Base-by-base conservation (phyloP, 2,888 invertebrate genomes). In the Drosophila vallismaia region DNA sequence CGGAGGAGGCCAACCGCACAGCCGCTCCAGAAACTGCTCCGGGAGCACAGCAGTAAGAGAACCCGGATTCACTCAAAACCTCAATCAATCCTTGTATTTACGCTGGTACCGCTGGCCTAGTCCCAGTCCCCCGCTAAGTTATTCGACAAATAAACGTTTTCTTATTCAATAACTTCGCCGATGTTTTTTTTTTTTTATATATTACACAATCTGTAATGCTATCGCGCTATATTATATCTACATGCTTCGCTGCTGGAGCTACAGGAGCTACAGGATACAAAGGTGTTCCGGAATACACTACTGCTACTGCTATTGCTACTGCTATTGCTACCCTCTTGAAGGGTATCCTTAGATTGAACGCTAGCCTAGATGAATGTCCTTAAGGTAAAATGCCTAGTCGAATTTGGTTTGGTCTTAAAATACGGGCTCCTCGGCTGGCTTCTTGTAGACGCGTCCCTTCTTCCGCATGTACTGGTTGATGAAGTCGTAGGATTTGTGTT, bases 391-490 rank as follows among this genome's bases (percentile, higher is more conserved):
- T 4, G 40, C 6, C n/a, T 2, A 5, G 2, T 4, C n/a, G 7
- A 42, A 14, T 14, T 8, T 19, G 10, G 12, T 36, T 36, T 33
- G 26, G 12, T 0, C 19, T 50, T 42, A 40, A 44, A 67, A 71
- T 5, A 66, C 66, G 12, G 10, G 8, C 19, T 57, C 63, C 26
- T 86, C 87, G 0, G 57, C 49, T 0, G 84, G 86, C 14, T 60
- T 83, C 33, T 62, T 71, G 46, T 88, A 85, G 2, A 95, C 93
- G 1, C 95, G 94, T 0, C 97, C 98, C 92, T 97, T 98, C 92
- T 98, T 98, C 26, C 95, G 95, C 99, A 99, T 99, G 92, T 99
- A 99, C 90, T 98, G 98, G 88, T 94, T 95, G 59, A 99, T 97
- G 91, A 97, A 99, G 92, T 97, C 98, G 91, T 96, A 96, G 19